These are phyloP conservation scores for Noctua comes DNA, from an alignment of 2,888 invertebrate genomes.

Conservation along the genomic window DNA sequence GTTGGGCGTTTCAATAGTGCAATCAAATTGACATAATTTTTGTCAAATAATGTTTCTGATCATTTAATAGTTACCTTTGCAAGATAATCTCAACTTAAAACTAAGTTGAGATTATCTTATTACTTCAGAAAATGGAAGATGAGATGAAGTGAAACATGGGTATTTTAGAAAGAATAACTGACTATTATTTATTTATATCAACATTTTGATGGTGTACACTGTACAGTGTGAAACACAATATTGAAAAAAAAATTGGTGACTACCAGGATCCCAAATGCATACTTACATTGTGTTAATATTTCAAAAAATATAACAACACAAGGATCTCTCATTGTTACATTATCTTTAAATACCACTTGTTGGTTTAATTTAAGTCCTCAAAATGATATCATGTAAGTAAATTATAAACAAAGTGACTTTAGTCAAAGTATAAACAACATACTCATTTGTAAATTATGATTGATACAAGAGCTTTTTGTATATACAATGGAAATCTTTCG, in stretches of 20 bases:
- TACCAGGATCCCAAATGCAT: neutral
- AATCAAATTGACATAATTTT: neutral
- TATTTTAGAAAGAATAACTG: neutral
- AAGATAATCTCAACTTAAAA: neutral
- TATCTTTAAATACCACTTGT: neutral
- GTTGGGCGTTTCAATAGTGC: neutral
- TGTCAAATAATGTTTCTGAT: neutral
- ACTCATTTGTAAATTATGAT: conserved; percentile 8
- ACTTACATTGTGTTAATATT: neutral
- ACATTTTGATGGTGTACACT: neutral
- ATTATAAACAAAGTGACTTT: conserved; percentile 6
- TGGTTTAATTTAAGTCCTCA: neutral
- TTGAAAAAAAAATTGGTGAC: neutral
- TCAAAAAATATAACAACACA: neutral
- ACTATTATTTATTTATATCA: neutral
- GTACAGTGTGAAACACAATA: neutral
- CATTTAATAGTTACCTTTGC: neutral
- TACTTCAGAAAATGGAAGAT: neutral
- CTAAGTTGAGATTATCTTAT: neutral
- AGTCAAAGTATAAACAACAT: neutral
- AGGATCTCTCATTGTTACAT: neutral
- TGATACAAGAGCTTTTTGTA: neutral
- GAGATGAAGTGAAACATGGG: neutral
- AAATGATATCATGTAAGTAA: neutral
- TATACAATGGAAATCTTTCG: neutral